Percentiles rank a stretch among this genome's conserved stretches.
These are phyloP conservation scores for Myrmecobius fasciatus DNA, from an alignment of 2,113 vertebrate genomes.

Conservation along the genomic window DNA sequence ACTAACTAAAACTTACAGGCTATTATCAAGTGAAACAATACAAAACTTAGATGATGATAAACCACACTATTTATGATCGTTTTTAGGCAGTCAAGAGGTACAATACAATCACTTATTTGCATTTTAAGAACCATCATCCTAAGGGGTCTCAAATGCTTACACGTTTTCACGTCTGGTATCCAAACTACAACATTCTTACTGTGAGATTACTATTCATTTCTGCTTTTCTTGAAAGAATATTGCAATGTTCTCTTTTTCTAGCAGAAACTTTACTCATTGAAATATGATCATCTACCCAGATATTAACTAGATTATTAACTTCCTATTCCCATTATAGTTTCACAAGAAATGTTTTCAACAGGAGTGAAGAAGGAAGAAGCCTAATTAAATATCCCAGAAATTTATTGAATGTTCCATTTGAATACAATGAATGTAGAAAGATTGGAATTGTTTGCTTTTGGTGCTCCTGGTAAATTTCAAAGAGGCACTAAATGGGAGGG, in stretches of 20 bases:
- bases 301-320: background rate
- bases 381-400: slow-evolving; percentile 82
- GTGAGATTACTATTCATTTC: slow-evolving; percentile 31
- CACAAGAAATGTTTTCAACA: slow-evolving; percentile 59
- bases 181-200: slow-evolving; percentile 1
- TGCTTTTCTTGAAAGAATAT: slow-evolving; percentile 42
- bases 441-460: slow-evolving; percentile 63
- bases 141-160: background rate
- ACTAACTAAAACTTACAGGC: slow-evolving; percentile 33
- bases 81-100: slow-evolving; percentile 63
- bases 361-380: slow-evolving; percentile 76
- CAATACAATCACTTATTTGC: slow-evolving; percentile 49
- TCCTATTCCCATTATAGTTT: background rate
- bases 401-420: slow-evolving; percentile 84
- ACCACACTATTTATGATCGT: background rate
- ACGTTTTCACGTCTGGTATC: background rate
- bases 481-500: slow-evolving; percentile 71
- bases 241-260: background rate
- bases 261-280: background rate
- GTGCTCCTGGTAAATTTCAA: slow-evolving; percentile 70
- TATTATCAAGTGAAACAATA: slow-evolving; percentile 35
- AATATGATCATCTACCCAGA: slow-evolving; percentile 12
- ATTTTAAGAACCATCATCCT: slow-evolving; percentile 51
- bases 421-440: slow-evolving; percentile 81
- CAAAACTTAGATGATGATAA: background rate